A percentile compares a stretch with the other conserved stretches of the same genome.
Evolutionary conservation across 2,797 vertebrate species (phyloP).

Genomic region (Cottoperca gobio): DNA sequence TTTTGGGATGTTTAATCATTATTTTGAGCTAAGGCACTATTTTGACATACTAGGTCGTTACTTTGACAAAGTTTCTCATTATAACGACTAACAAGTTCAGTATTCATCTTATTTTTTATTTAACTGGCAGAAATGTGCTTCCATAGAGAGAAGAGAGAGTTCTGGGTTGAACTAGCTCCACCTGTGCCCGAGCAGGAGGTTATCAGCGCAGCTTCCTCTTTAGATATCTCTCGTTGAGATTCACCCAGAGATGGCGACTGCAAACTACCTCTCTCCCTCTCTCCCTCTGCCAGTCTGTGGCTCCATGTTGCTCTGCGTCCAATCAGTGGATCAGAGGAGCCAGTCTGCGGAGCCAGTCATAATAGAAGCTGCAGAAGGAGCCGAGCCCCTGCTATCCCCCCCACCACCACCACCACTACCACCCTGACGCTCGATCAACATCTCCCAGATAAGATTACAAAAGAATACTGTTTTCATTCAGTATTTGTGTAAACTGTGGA

Average conservation of each 20-base stretch:
- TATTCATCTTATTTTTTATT: neutral
- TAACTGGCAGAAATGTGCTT: neutral
- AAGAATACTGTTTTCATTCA: conserved; percentile 86
- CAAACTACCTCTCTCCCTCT: conserved; percentile 22
- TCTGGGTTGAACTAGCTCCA: conserved; percentile 57
- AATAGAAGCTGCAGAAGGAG: conserved; percentile 83
- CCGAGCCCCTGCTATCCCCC: conserved; percentile 33
- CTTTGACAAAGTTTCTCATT: neutral
- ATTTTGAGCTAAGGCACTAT: neutral
- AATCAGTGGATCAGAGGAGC: conserved; percentile 87
- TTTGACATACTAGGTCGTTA: neutral
- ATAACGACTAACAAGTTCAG: neutral
- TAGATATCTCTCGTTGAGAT: conserved; percentile 72
- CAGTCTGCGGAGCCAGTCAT: conserved; percentile 86
- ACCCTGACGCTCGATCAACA: conserved; percentile 80
- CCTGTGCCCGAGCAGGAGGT: conserved; percentile 69
- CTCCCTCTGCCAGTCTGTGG: conserved; percentile 51
- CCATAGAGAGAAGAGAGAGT: neutral
- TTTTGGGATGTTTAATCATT: too few species aligned
- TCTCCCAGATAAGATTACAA: conserved; percentile 86
- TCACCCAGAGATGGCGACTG: conserved; percentile 76
- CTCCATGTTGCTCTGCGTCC: conserved; percentile 72
- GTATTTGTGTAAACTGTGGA: conserved; percentile 87
- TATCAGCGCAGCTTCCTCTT: conserved; percentile 67
- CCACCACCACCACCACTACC: conserved; percentile 14